Evolutionary conservation across 2,888 invertebrate genomes (phyloP), one percentile per base, ranked within the genome.

Genomic region (Nomada ruficornis): DNA sequence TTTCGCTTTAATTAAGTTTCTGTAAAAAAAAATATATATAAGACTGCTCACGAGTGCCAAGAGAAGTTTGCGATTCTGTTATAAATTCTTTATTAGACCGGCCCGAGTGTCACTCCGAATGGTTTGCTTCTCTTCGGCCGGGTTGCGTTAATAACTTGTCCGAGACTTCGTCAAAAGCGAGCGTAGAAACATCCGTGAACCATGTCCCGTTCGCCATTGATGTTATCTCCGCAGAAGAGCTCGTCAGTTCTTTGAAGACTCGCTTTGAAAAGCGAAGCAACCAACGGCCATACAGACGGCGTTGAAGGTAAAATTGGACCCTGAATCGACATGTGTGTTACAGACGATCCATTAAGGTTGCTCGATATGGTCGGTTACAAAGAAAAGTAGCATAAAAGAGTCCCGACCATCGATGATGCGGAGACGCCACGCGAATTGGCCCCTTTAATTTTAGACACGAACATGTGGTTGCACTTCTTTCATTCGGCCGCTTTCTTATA

Each of bases 221-320:
- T 73, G 82, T 85, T 89, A 86, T 82, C 82, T 82, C 79, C 69
- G 60, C 59, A 29, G 67, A 68, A 50, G 63, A 52, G 77, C 60
- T 79, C 73, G 69, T 71, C 76, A 42, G 77, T 84, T 80, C 74
- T 88, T 83, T 74, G 82, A 84, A 67, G 79, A 63, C 47, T 29
- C 42, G 29, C 70, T 86, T 82, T 88, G 77, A 85, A 85, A 84
- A 70, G 64, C 60, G 59, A 74, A 59, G 63, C 69, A 68, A 55
- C 72, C 64, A 62, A 15, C 74, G 78, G 80, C 59, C 80, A 75
- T n/a, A 23, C 78, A 79, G 80, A 71, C 74, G 80, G 65, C 70
- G 77, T 86, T 85, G 84, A 83, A 77, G 86, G 77, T 81, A 86
- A 83, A 86, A 90, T 88, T 85, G 75, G 71, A 84, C 83, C 59